Percentiles rank a stretch among this genome's conserved stretches.
Evolutionary conservation across 2,113 vertebrate genomes (phyloP).

Genomic region (Tauraco erythrolophus): DNA sequence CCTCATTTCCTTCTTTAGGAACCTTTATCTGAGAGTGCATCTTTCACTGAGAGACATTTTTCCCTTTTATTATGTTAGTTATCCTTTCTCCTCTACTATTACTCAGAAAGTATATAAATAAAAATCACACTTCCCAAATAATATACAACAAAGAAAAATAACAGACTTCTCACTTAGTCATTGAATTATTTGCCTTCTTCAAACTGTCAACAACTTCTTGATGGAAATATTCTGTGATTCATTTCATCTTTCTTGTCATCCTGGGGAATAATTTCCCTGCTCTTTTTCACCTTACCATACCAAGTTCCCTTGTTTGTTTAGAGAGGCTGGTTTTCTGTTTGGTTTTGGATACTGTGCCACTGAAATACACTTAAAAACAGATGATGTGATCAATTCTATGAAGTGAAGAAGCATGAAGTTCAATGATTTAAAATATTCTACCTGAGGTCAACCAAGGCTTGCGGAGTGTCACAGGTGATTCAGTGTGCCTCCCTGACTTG

Average conservation of each 20-base stretch:
- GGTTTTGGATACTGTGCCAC: not conserved
- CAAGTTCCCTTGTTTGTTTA: not conserved
- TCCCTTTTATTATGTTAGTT: not conserved
- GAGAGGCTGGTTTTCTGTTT: not conserved
- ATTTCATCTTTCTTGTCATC: not conserved
- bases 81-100: not conserved
- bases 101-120: constrained; percentile 38
- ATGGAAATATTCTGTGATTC: not conserved
- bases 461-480: rapidly evolving
- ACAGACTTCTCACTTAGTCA: constrained; percentile 31
- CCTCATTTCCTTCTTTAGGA: not conserved
- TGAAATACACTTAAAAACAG: not conserved
- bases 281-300: not conserved
- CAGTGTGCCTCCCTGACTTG: rapidly evolving
- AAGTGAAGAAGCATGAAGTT: not conserved
- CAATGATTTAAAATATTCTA: not conserved
- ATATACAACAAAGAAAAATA: constrained; percentile 21
- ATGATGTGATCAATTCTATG: not conserved
- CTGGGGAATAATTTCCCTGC: not conserved
- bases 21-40: not conserved
- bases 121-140: constrained; percentile 19
- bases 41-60: not conserved
- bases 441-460: not conserved
- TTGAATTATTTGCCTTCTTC: constrained; percentile 16
- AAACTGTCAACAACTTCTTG: constrained; percentile 7